These are phyloP conservation scores for Apostichopus leukothele DNA, from an alignment of 53 echinoderm and acorn worm genomes.

Conservation along the genomic window DNA sequence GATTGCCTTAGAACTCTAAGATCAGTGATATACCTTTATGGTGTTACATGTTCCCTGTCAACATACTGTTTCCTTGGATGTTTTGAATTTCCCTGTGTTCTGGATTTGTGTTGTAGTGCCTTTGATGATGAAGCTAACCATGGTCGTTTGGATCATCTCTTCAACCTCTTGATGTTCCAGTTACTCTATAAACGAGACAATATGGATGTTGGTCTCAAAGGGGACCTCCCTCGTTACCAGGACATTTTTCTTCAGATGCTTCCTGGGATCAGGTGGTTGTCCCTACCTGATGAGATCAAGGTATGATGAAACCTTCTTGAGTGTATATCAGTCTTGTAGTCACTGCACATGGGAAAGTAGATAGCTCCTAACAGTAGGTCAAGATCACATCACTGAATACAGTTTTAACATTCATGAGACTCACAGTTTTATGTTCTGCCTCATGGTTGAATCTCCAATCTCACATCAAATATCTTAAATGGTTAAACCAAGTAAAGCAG, in stretches of 20 bases:
- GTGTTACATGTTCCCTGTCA: no score
- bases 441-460: no score
- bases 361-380: neutral
- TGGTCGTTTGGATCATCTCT: slow-evolving; percentile 81
- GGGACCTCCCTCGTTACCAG: slow-evolving; percentile 61
- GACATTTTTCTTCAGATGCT: slow-evolving; percentile 84
- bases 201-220: slow-evolving; percentile 48
- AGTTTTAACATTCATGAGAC: no score
- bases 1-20: no score
- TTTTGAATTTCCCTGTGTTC: neutral
- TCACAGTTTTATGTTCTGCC: no score
- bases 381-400: no score
- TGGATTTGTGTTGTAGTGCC: slow-evolving; percentile 55
- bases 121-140: slow-evolving; percentile 75
- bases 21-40: no score
- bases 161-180: slow-evolving; percentile 80
- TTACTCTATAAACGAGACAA: slow-evolving; percentile 50
- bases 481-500: neutral
- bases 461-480: no score
- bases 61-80: neutral
- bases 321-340: neutral
- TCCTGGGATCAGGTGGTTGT: slow-evolving; percentile 89
- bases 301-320: slow-evolving; percentile 44
- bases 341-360: neutral
- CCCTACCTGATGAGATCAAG: slow-evolving; percentile 87